Percentiles rank a stretch among this genome's conserved stretches.
These are phyloP conservation scores for Lepidurus couesii DNA, from an alignment of 1,140 invertebrate species.

Conservation along the genomic window DNA sequence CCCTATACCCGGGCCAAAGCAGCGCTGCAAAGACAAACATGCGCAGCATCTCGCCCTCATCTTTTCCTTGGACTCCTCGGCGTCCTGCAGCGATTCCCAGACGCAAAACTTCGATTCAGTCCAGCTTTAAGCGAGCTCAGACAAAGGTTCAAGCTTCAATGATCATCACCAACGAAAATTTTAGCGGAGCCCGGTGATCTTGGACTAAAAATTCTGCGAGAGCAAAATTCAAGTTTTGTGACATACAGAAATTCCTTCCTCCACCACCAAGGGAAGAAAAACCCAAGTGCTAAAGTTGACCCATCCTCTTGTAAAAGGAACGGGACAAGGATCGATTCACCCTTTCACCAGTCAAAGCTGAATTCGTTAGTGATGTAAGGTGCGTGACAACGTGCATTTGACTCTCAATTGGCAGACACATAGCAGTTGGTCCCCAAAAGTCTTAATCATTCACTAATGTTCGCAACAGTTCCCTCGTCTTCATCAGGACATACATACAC, in stretches of 20 bases:
- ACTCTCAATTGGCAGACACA: not conserved
- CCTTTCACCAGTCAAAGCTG: not conserved
- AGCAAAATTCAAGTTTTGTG: not conserved
- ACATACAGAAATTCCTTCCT: not conserved
- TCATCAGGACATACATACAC: not conserved
- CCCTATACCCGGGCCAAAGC: not conserved
- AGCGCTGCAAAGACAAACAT: not conserved
- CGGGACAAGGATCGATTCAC: not conserved
- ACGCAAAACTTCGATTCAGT: not conserved
- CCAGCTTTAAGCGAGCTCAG: not conserved
- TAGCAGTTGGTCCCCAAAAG: not conserved
- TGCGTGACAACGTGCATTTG: not conserved
- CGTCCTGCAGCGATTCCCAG: not conserved
- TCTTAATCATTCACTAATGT: not conserved
- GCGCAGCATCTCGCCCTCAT: slow-evolving; percentile 1
- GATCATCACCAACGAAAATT: not conserved
- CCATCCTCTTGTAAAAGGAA: not conserved
- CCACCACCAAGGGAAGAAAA: not conserved
- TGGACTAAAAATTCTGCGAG: not conserved
- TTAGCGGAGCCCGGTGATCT: not conserved
- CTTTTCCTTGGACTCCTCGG: not conserved
- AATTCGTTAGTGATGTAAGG: slow-evolving; percentile 5
- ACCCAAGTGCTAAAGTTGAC: not conserved
- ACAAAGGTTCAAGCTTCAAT: not conserved
- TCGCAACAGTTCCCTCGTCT: not conserved